Percentiles rank a stretch among this genome's conserved stretches.
phyloP scores from a whole-genome alignment of 2,797 vertebrate genomes.

The Echeneis naucrates region DNA sequence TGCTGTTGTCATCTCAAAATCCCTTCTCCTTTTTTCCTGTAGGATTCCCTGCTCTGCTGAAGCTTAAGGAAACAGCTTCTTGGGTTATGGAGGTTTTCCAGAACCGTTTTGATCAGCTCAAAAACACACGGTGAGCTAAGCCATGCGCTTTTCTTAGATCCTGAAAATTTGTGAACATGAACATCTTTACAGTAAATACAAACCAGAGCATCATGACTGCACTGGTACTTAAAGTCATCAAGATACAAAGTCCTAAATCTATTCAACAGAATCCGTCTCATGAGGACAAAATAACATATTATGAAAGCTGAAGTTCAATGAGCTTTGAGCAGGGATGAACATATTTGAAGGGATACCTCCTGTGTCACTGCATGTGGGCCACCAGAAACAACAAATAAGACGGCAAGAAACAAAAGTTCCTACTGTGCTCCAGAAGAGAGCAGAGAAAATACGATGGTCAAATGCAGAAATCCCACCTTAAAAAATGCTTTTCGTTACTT shows the following conservation, averaged over 20 bases:
- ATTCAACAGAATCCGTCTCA: constrained; percentile 6
- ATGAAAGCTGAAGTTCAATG: constrained; percentile 45
- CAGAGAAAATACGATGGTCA: neutral
- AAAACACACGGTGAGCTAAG: constrained; percentile 30
- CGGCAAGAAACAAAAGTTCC: constrained; percentile 56
- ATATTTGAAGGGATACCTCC: constrained; percentile 44
- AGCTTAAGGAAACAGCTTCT: constrained; percentile 28
- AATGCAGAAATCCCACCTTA: constrained; percentile 17
- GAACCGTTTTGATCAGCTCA: constrained; percentile 33
- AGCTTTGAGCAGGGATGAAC: constrained; percentile 52
- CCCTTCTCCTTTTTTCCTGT: constrained; percentile 17
- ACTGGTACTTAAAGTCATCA: constrained; percentile 19
- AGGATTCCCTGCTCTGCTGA: constrained; percentile 11
- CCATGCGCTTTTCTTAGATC: constrained; percentile 54
- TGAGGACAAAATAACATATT: constrained; percentile 38
- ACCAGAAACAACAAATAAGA: constrained; percentile 71
- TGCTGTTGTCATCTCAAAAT: constrained; percentile 41
- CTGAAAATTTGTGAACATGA: constrained; percentile 36
- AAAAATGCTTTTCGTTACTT: neutral
- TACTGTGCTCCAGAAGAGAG: constrained; percentile 50
- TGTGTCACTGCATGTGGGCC: constrained; percentile 52
- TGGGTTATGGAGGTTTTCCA: constrained; percentile 20
- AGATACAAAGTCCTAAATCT: no score
- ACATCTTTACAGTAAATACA: constrained; percentile 22
- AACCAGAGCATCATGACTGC: constrained; percentile 24